Conservation (phyloP, 2,888 invertebrate genomes). For the Adineta ricciae region DNA sequence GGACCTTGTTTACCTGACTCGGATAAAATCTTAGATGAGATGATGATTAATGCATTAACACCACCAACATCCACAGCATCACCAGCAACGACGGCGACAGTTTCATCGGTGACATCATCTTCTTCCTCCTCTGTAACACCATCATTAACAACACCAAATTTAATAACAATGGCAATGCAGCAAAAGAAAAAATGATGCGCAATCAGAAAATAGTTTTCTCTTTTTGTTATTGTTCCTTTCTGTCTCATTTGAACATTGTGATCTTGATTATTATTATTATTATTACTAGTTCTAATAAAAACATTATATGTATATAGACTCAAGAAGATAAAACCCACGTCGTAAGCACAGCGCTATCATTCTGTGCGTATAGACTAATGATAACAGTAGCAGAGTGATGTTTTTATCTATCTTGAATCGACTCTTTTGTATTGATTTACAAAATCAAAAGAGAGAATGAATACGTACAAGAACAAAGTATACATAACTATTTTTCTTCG, state of each 20-base stretch:
- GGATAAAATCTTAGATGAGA: neutral
- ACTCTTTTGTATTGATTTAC: no score
- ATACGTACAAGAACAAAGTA: neutral
- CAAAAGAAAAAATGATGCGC: constrained; percentile 3
- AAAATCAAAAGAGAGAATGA: neutral
- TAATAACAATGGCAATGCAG: neutral
- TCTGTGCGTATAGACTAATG: no score
- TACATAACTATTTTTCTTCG: neutral
- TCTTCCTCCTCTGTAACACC: neutral
- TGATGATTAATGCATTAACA: neutral
- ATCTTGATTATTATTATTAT: neutral
- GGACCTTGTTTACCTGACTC: neutral
- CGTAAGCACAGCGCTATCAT: neutral
- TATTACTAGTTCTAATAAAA: constrained; percentile 9
- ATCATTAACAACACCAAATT: neutral
- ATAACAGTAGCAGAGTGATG: no score
- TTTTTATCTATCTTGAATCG: no score
- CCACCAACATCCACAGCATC: neutral
- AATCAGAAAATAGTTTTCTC: neutral
- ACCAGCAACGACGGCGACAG: neutral
- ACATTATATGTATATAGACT: neutral
- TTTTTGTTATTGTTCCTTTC: neutral
- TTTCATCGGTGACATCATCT: neutral
- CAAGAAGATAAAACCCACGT: neutral
- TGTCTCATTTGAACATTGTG: neutral